Conservation (phyloP, 2,113 vertebrate species). For the Rhinolophus sinicus region DNA sequence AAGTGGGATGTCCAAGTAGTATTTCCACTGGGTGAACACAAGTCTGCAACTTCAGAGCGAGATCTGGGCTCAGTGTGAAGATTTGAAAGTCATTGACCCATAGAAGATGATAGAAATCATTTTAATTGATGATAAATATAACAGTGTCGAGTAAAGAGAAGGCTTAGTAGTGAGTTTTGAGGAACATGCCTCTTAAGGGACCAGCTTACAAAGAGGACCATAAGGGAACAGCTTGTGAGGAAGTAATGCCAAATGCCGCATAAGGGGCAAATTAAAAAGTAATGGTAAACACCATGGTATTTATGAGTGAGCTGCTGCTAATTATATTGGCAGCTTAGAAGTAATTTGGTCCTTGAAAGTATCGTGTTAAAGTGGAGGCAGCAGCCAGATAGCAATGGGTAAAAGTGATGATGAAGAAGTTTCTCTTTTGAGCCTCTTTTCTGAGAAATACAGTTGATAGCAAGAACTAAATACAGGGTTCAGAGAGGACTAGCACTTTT, state of each 20-base stretch:
- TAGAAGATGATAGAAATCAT: neutral
- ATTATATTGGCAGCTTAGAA: neutral
- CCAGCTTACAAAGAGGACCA: neutral
- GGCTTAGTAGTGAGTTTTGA: neutral
- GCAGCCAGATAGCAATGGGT: neutral
- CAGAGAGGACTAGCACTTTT: conserved; percentile 38
- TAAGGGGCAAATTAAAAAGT: neutral
- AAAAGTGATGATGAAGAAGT: neutral
- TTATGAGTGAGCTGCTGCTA: neutral
- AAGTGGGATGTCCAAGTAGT: neutral
- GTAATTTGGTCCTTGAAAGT: neutral
- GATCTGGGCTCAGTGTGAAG: neutral
- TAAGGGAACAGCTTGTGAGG: neutral
- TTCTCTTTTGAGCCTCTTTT: neutral
- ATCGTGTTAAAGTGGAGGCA: neutral
- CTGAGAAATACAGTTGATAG: conserved; percentile 16
- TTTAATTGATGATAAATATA: neutral
- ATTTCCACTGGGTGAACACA: neutral
- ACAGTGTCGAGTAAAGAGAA: neutral
- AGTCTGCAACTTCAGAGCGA: neutral
- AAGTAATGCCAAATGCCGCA: neutral
- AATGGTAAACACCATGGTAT: neutral
- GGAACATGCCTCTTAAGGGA: neutral
- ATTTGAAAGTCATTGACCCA: neutral
- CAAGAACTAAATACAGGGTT: neutral